Evolutionary conservation across 2,888 invertebrate species (phyloP).

Genomic region (Lasioglossum lativentre): DNA sequence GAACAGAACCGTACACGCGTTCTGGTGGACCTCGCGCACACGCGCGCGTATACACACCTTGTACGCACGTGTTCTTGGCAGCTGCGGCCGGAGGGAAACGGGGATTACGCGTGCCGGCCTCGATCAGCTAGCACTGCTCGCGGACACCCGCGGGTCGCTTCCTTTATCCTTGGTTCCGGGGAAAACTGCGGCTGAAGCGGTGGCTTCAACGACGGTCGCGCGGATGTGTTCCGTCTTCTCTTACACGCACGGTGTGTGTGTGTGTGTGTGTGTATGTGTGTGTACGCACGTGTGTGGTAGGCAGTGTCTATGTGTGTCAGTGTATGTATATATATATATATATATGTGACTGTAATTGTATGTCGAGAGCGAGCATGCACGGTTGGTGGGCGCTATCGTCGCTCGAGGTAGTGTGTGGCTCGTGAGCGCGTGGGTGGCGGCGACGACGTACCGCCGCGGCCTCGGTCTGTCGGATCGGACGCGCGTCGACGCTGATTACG

Average conservation of each 20-base stretch:
- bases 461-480: conserved; percentile 47
- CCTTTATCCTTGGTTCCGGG: conserved; percentile 25
- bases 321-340: background rate
- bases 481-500: conserved; percentile 62
- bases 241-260: background rate
- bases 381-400: background rate
- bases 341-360: conserved; percentile 10
- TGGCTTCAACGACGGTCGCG: background rate
- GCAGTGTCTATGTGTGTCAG: background rate
- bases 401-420: background rate
- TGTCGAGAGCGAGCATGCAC: background rate
- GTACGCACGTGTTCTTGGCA: conserved; percentile 63
- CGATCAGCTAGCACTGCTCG: conserved; percentile 32
- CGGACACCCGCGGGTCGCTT: conserved; percentile 30
- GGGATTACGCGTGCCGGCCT: conserved; percentile 13
- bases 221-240: background rate
- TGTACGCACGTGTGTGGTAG: background rate
- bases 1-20: background rate
- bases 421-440: background rate
- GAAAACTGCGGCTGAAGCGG: background rate
- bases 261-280: background rate
- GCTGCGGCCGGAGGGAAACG: conserved; percentile 27
- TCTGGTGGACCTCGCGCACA: conserved; percentile 48
- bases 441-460: conserved; percentile 42
- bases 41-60: conserved; percentile 67